phyloP scores from a whole-genome alignment of 2,113 vertebrate species.

The Sigmodon hispidus region DNA sequence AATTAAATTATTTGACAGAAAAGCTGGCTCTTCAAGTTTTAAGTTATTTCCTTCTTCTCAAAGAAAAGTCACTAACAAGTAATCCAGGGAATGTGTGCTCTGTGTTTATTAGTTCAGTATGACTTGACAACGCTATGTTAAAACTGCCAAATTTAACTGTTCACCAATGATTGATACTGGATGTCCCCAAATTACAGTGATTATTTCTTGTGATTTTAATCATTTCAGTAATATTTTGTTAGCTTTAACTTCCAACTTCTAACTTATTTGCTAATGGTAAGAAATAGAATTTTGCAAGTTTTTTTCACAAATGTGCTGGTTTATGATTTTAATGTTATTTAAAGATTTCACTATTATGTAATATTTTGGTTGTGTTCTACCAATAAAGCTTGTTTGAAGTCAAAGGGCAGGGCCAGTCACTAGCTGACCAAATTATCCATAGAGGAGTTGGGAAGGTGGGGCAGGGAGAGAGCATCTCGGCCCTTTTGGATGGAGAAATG shows the following conservation, averaged over 20 bases:
- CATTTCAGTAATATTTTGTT: neutral
- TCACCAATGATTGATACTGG: neutral
- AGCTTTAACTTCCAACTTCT: neutral
- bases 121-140: neutral
- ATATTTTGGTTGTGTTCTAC: too few species aligned
- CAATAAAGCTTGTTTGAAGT: too few species aligned
- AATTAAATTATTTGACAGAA: neutral
- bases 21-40: neutral
- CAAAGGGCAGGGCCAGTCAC: too few species aligned
- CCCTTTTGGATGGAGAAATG: too few species aligned
- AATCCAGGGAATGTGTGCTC: too few species aligned
- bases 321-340: too few species aligned
- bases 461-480: too few species aligned
- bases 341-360: too few species aligned
- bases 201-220: neutral
- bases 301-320: neutral
- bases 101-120: neutral
- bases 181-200: neutral
- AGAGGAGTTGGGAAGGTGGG: too few species aligned
- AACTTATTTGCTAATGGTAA: neutral
- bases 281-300: neutral
- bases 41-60: neutral
- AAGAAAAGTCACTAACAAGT: neutral
- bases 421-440: too few species aligned
- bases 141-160: neutral